Evolutionary conservation across 2,888 invertebrate genomes (phyloP).

Genomic region (Spisula solida): DNA sequence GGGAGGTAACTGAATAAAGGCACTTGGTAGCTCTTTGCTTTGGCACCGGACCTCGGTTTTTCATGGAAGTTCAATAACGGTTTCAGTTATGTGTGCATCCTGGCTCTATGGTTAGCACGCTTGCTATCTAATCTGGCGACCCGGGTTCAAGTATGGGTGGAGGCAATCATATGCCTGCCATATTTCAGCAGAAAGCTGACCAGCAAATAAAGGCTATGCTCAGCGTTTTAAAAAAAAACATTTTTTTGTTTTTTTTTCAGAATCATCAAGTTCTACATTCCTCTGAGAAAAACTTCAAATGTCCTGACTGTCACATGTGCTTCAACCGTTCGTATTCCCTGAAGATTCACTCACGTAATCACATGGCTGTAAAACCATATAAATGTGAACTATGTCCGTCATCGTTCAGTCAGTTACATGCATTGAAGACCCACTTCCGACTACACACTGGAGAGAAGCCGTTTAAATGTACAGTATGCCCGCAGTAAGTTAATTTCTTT

Average conservation of each 20-base stretch:
- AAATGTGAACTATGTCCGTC: conserved; percentile 73
- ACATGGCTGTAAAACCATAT: conserved; percentile 73
- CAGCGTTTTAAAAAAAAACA: too few relatives aligned
- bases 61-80: too few relatives aligned
- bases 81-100: too few relatives aligned
- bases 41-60: too few relatives aligned
- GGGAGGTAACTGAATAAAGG: too few relatives aligned
- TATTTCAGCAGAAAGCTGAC: too few relatives aligned
- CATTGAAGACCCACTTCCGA: conserved; percentile 69
- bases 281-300: conserved; percentile 61
- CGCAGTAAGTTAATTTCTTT: conserved; percentile 41
- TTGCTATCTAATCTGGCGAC: too few relatives aligned
- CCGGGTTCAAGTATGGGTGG: too few relatives aligned
- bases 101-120: too few relatives aligned
- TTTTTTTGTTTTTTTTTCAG: not conserved
- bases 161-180: too few relatives aligned
- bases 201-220: too few relatives aligned
- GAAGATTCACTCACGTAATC: conserved; percentile 70
- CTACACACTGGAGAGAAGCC: conserved; percentile 73
- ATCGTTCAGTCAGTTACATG: conserved; percentile 72
- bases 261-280: conserved; percentile 59
- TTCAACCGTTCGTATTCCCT: conserved; percentile 60
- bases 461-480: conserved; percentile 72
- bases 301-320: conserved; percentile 55
- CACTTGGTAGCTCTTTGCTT: too few relatives aligned